Base-by-base conservation (phyloP, 2,797 vertebrate species). In the Schizopygopsis malacanthus region DNA sequence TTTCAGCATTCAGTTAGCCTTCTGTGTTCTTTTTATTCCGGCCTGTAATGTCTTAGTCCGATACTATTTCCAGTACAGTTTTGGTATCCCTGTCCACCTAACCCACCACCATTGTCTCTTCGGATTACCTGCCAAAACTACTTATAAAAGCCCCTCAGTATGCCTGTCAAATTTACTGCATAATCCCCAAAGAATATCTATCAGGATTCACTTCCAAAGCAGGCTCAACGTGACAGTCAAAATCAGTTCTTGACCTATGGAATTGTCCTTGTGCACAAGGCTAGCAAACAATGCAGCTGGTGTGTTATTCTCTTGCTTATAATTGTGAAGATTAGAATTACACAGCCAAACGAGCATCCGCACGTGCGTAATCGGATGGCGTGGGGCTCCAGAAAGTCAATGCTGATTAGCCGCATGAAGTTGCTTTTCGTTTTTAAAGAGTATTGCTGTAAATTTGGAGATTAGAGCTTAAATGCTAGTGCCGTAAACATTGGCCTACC, bases 371-470 rank as follows among this genome's bases (percentile, higher is more conserved):
- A 88, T 71, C 85, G 86, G 87, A 85, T 9, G 43, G 79, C 82
- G 87, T 89, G 90, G 88, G 56, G 81, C 85, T n/a, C 25, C 80
- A 87, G 92, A 90, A 93, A 94, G 95, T 93, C 93, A 90, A 87
- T 13, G 90, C 89, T 91, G 92, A 92, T 92, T 92, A 90, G 89
- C 83, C n/a, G 85, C 93, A 93, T 83, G 87, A 89, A 88, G 89
- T 93, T 93, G 89, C 92, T 92, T 93, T 94, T 87, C 91, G 92
- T 94, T 94, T 93, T 92, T 93, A 93, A 93, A 81, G 73, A 91
- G 90, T 91, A 91, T 93, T 94, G 91, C 91, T 93, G 93, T 94
- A 92, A 93, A 94, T 93, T 86, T 92, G 92, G 92, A 89, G 92
- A 94, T 94, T 94, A 93, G 93, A 92, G 93, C 89, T 91, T 91